Evolutionary conservation across 2,888 invertebrate genomes (phyloP).

Genomic region (Globia sparganii): DNA sequence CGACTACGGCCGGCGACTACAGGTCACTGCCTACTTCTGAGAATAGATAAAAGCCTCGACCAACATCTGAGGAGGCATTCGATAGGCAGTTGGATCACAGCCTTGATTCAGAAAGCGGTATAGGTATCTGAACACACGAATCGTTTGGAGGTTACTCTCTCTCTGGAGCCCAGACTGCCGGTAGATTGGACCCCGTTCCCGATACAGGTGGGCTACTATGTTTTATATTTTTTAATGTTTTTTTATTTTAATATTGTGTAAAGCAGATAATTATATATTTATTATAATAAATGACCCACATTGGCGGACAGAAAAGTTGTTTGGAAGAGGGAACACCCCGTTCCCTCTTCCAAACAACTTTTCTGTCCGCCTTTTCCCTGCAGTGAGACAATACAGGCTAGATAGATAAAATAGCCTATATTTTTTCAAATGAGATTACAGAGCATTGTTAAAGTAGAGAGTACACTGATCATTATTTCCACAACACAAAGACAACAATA

Average conservation of each 20-base stretch:
- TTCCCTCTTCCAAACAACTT: no score
- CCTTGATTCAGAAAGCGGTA: neutral
- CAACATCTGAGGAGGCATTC: neutral
- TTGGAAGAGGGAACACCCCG: neutral
- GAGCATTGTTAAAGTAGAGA: neutral
- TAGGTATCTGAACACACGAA: neutral
- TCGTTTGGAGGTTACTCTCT: neutral
- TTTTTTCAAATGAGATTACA: neutral
- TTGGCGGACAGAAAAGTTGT: neutral
- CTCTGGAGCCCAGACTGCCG: neutral
- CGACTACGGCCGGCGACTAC: no score
- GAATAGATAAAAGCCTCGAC: neutral
- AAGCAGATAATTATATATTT: neutral
- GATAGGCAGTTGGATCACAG: neutral
- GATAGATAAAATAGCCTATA: neutral
- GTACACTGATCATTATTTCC: neutral
- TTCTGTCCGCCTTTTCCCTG: no score
- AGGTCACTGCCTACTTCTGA: no score
- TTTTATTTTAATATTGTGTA: neutral
- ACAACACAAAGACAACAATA: no score
- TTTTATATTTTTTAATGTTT: neutral
- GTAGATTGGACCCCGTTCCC: neutral
- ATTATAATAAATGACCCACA: neutral
- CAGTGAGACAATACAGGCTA: neutral
- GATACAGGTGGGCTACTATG: neutral